Evolutionary conservation across 2,888 invertebrate species (phyloP).

Genomic region (Notodonta dromedarius): DNA sequence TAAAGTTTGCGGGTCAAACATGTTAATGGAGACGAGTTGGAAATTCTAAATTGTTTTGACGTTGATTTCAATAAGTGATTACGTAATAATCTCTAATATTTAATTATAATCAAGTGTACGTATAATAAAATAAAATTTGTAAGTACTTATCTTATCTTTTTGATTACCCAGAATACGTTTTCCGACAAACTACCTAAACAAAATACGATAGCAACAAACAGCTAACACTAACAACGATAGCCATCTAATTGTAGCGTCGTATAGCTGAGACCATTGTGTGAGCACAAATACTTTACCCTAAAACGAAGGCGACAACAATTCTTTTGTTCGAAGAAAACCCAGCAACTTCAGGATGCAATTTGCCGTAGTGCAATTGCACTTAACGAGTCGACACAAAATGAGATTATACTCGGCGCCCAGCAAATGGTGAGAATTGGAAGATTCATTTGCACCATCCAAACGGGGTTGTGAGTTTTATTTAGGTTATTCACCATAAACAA

Average conservation of each 20-base stretch:
- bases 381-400: conserved; percentile 41
- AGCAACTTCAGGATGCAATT: conserved; percentile 42
- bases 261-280: conserved; percentile 25
- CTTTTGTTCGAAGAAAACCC: conserved; percentile 41
- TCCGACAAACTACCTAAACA: conserved; percentile 5
- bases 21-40: conserved; percentile 27
- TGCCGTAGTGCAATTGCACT: conserved; percentile 47
- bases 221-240: conserved; percentile 20
- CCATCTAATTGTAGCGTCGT: conserved; percentile 28
- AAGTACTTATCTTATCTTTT: neutral
- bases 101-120: too few relatives aligned
- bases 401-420: conserved; percentile 31
- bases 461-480: conserved; percentile 8
- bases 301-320: conserved; percentile 33
- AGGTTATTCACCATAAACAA: neutral
- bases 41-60: conserved; percentile 13
- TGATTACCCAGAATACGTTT: neutral
- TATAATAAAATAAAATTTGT: too few relatives aligned
- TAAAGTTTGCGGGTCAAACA: conserved; percentile 33
- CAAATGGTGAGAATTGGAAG: conserved; percentile 34
- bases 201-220: conserved; percentile 21
- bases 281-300: conserved; percentile 31
- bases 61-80: conserved; percentile 6
- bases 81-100: too few relatives aligned
- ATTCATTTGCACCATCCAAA: conserved; percentile 30